A percentile compares a stretch with the other conserved stretches of the same genome.
Conservation (phyloP, 2,888 invertebrate species). For the Brachynemurus nebulosus region DNA sequence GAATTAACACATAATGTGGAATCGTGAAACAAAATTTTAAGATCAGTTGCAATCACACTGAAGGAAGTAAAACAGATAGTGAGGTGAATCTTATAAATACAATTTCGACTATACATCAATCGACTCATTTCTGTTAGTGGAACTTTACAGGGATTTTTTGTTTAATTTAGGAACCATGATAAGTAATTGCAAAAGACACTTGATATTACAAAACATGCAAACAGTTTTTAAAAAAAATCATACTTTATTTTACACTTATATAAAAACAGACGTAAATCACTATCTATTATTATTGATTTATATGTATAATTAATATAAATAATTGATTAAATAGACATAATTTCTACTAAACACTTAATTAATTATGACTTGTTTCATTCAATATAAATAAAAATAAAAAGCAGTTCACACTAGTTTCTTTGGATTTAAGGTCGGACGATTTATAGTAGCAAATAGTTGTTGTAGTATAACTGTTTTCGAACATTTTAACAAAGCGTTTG, state of each 20-base stretch:
- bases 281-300: neutral
- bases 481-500: slow-evolving; percentile 2
- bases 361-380: neutral
- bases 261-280: neutral
- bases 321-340: slow-evolving; percentile 2
- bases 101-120: no score
- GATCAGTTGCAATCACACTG: no score
- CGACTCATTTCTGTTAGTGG: no score
- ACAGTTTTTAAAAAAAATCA: neutral
- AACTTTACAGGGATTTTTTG: no score
- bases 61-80: no score
- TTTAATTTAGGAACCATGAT: neutral
- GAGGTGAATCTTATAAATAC: no score
- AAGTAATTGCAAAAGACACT: neutral
- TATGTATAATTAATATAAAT: neutral
- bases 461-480: neutral
- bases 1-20: no score
- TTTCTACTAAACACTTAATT: slow-evolving; percentile 2
- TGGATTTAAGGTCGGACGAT: slow-evolving; percentile 1
- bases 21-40: no score
- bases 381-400: neutral
- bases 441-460: neutral
- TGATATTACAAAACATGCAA: neutral
- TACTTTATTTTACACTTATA: no score
- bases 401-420: slow-evolving; percentile 2